Percentiles rank a stretch among this genome's conserved stretches.
phyloP scores from a whole-genome alignment of 2,888 invertebrate genomes.

The Hedya salicella region DNA sequence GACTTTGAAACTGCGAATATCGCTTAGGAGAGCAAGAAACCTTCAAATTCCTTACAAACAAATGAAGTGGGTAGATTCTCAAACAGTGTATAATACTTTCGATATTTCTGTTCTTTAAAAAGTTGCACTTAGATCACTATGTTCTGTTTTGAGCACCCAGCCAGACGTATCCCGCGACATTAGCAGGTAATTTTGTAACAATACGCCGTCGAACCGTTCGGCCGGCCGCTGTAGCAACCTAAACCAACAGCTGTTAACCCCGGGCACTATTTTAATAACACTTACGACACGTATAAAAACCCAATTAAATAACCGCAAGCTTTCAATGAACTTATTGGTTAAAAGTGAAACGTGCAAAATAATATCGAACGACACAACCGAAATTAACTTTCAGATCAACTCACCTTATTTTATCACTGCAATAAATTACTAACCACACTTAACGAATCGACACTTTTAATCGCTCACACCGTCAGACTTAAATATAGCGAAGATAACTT shows the following conservation, averaged over 20 bases:
- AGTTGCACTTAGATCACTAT: not conserved
- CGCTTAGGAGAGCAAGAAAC: too few relatives aligned
- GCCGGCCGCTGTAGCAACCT: not conserved
- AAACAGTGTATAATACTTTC: not conserved
- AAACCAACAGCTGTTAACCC: slow-evolving; percentile 23
- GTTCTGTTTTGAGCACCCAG: not conserved
- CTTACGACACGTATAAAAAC: slow-evolving; percentile 1
- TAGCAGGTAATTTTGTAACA: slow-evolving; percentile 36
- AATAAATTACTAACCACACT: slow-evolving; percentile 65
- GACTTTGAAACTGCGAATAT: too few relatives aligned
- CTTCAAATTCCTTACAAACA: too few relatives aligned
- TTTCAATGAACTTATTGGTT: slow-evolving; percentile 5
- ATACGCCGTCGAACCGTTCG: slow-evolving; percentile 7
- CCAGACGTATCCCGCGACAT: slow-evolving; percentile 1
- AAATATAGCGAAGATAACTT: slow-evolving; percentile 54
- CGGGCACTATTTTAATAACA: slow-evolving; percentile 13
- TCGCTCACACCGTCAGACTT: slow-evolving; percentile 51
- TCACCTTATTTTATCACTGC: slow-evolving; percentile 68
- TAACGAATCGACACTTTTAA: slow-evolving; percentile 61
- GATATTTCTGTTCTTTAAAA: not conserved
- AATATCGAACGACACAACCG: slow-evolving; percentile 17
- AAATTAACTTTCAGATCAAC: slow-evolving; percentile 51
- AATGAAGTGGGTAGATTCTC: not conserved
- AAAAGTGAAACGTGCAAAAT: slow-evolving; percentile 44
- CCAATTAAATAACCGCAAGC: not conserved